phyloP scores from a whole-genome alignment of 2,888 invertebrate genomes.

The Leptinotarsa peninsularis region DNA sequence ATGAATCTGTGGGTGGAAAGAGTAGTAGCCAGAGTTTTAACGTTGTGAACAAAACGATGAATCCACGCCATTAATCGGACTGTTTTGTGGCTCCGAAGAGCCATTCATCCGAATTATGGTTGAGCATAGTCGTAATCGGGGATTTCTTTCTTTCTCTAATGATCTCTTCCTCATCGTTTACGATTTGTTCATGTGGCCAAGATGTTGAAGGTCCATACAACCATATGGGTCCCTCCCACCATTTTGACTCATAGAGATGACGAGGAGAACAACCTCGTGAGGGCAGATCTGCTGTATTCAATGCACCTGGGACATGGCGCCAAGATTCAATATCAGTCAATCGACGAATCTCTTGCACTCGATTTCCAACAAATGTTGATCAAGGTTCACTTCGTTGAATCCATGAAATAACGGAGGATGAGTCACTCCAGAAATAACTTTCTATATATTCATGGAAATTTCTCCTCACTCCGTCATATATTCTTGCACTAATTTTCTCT shows the following conservation, averaged over 20 bases:
- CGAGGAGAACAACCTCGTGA: conserved; percentile 22
- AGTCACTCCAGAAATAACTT: too few relatives aligned
- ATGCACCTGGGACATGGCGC: conserved; percentile 26
- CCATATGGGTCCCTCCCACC: too few relatives aligned
- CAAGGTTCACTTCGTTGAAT: too few relatives aligned
- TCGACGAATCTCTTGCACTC: too few relatives aligned
- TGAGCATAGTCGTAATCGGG: too few relatives aligned
- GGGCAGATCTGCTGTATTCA: conserved; percentile 35
- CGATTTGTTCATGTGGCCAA: not conserved
- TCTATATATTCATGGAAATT: not conserved
- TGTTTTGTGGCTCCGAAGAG: conserved; percentile 24
- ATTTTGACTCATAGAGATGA: too few relatives aligned
- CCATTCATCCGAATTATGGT: conserved; percentile 26
- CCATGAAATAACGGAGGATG: too few relatives aligned
- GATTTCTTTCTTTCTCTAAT: too few relatives aligned
- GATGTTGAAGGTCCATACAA: too few relatives aligned
- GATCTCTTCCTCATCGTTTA: conserved; percentile 8
- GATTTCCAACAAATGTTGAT: too few relatives aligned
- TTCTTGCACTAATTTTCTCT: conserved; percentile 20
- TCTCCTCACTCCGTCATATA: conserved; percentile 16
- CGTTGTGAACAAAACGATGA: not conserved
- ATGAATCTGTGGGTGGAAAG: too few relatives aligned
- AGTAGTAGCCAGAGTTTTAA: too few relatives aligned
- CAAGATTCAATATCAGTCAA: conserved; percentile 38
- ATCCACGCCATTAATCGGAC: conserved; percentile 23